Evolutionary conservation across 53 echinoderm and acorn worm species (phyloP).

Genomic region (Holothuria leucospilota): DNA sequence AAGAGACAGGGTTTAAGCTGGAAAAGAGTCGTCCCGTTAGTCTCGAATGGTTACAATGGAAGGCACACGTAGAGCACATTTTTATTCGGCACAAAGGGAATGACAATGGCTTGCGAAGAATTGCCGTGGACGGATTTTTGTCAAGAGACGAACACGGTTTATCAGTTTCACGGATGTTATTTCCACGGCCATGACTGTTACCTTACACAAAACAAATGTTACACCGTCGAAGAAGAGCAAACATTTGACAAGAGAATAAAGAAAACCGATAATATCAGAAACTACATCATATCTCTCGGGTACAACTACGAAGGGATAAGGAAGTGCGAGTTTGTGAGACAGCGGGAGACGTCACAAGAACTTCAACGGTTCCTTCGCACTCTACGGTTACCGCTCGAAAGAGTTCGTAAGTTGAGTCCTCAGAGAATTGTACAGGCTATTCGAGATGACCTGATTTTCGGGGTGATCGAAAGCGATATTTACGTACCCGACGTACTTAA

Average conservation of each 20-base stretch:
- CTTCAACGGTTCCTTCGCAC: not conserved
- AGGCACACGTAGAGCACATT: not conserved
- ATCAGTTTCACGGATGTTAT: slow-evolving; percentile 64
- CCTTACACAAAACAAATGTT: not conserved
- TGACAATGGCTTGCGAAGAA: not conserved
- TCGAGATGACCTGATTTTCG: too few species aligned
- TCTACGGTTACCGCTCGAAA: too few species aligned
- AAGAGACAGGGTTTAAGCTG: too few species aligned
- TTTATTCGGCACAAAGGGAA: slow-evolving; percentile 48
- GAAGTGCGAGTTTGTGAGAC: slow-evolving; percentile 36
- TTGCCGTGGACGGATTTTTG: slow-evolving; percentile 29
- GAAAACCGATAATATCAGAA: slow-evolving; percentile 28
- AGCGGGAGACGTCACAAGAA: not conserved
- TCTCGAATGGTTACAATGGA: slow-evolving; percentile 4
- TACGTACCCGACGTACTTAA: slow-evolving; percentile 35
- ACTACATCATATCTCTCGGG: slow-evolving; percentile 29
- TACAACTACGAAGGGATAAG: slow-evolving; percentile 52
- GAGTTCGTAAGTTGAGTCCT: too few species aligned
- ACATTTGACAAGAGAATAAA: not conserved
- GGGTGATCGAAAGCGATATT: slow-evolving; percentile 20
- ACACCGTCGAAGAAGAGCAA: not conserved
- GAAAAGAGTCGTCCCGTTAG: not conserved
- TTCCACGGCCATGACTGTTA: slow-evolving; percentile 70
- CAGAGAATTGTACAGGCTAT: too few species aligned
- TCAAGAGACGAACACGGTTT: too few species aligned